These are phyloP conservation scores for Halcyon badia DNA, from an alignment of 2,797 vertebrate species.

Conservation along the genomic window DNA sequence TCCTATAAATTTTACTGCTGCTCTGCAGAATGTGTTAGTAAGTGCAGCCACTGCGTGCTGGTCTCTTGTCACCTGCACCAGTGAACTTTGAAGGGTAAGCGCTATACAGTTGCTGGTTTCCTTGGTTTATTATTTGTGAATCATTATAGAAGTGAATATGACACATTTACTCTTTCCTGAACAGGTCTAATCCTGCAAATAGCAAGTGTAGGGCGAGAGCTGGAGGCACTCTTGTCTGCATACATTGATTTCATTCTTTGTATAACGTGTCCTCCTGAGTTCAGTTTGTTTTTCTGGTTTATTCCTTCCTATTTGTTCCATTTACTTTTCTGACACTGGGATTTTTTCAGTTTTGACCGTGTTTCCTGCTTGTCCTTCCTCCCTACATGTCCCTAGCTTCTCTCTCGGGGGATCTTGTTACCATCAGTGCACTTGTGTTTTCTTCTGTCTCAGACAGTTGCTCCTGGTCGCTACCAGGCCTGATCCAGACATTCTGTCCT, in stretches of 20 bases:
- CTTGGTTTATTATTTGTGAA: background rate
- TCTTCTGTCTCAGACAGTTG: background rate
- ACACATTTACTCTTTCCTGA: background rate
- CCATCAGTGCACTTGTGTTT: background rate
- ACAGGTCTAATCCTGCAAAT: background rate
- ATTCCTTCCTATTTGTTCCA: background rate
- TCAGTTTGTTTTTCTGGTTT: background rate
- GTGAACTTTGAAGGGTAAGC: background rate
- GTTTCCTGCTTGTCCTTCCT: background rate
- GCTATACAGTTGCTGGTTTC: background rate
- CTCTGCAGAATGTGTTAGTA: background rate
- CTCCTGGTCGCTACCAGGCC: background rate
- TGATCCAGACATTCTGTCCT: background rate
- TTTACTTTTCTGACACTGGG: background rate
- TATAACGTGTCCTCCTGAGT: background rate
- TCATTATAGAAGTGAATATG: background rate
- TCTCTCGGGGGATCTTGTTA: background rate
- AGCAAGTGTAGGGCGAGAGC: background rate
- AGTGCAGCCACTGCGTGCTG: background rate
- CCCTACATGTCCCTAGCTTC: background rate
- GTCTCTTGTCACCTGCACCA: accelerated
- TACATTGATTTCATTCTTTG: background rate
- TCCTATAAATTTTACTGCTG: background rate
- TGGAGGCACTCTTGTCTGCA: background rate
- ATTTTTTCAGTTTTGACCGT: accelerated